A percentile compares a stretch with the other conserved stretches of the same genome.
Conservation (phyloP, 2,113 vertebrate genomes). For the Trogon surrucura region DNA sequence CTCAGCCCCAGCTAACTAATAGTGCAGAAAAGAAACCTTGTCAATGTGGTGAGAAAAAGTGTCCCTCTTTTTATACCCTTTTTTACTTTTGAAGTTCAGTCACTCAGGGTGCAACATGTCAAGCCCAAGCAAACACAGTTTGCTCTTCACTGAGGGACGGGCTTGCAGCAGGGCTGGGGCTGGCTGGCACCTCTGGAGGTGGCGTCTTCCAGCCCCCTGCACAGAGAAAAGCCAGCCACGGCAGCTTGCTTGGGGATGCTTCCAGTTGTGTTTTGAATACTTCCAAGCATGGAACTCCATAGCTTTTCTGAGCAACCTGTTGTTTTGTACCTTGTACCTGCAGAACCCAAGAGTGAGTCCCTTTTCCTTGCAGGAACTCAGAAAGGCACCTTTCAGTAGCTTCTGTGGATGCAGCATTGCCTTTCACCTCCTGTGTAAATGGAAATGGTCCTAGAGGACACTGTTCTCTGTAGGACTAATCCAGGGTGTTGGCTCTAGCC, state of each 20-base stretch:
- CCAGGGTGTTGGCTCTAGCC: not conserved
- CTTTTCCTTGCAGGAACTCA: not conserved
- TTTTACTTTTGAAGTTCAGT: not conserved
- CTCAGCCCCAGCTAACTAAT: not conserved
- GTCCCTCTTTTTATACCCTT: not conserved
- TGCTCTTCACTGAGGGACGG: not conserved
- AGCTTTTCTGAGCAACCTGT: not conserved
- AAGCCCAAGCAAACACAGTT: not conserved
- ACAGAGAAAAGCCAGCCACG: not conserved
- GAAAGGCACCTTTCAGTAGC: not conserved
- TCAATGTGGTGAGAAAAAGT: not conserved
- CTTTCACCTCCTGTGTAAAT: not conserved
- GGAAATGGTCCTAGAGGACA: not conserved
- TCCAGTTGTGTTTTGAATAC: not conserved
- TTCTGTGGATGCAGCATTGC: not conserved
- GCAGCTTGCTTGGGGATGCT: accelerated
- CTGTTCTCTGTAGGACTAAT: not conserved
- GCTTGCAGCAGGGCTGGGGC: not conserved
- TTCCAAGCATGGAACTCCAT: not conserved
- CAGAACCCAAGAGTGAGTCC: not conserved
- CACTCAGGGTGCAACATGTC: not conserved
- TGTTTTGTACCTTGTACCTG: not conserved
- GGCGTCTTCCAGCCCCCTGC: not conserved
- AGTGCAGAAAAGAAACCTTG: not conserved
- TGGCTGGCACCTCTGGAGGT: not conserved